These are phyloP conservation scores for Sebastes fasciatus DNA, from an alignment of 2,113 vertebrate species.

Conservation along the genomic window DNA sequence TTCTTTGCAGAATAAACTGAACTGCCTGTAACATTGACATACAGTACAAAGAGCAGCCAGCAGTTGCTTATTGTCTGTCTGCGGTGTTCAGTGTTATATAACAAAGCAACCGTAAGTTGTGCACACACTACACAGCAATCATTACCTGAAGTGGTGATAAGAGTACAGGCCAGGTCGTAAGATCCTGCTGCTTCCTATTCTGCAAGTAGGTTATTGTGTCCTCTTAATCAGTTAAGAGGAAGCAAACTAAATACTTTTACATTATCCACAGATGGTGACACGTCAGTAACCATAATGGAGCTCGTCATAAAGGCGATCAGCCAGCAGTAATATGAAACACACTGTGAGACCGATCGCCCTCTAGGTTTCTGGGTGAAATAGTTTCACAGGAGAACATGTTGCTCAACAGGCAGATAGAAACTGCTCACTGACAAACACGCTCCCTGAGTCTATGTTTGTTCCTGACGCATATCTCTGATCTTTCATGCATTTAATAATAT, in stretches of 20 bases:
- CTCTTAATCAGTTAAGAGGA: constrained; percentile 4
- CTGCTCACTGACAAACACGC: constrained; percentile 32
- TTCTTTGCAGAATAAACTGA: constrained; percentile 17
- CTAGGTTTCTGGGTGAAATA: constrained; percentile 39
- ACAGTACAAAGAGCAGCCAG: constrained; percentile 19
- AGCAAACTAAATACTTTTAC: background rate
- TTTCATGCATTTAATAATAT: background rate
- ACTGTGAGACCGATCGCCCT: background rate
- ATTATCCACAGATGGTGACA: background rate
- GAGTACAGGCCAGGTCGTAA: background rate
- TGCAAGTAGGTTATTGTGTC: background rate
- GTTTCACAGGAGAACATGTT: constrained; percentile 62
- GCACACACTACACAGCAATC: constrained; percentile 10
- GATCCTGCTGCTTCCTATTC: background rate
- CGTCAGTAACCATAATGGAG: background rate
- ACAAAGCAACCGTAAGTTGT: constrained; percentile 21
- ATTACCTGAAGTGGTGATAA: constrained; percentile 46
- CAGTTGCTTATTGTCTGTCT: background rate
- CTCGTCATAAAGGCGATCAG: constrained; percentile 7
- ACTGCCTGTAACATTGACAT: background rate
- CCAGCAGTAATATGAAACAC: constrained; percentile 43
- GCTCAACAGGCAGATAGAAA: constrained; percentile 56
- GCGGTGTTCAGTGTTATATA: constrained; percentile 44
- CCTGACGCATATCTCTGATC: background rate
- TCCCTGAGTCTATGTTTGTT: background rate